phyloP scores from a whole-genome alignment of 2,888 invertebrate species.

The Parapristionchus giblindavisi region DNA sequence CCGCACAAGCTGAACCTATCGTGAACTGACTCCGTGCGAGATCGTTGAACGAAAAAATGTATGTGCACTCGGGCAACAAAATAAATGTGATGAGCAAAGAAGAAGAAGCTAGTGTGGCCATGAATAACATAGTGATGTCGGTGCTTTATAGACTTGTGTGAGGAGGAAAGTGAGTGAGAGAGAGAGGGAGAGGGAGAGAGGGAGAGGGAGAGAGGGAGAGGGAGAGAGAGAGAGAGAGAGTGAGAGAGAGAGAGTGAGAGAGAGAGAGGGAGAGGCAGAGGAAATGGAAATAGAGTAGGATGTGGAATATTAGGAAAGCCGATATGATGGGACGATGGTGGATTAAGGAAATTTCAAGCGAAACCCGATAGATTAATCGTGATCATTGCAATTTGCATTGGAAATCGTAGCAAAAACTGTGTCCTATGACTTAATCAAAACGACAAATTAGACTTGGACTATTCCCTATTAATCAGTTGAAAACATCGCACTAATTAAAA shows the following conservation, averaged over 20 bases:
- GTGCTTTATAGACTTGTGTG: neutral
- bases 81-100: neutral
- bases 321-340: too few species aligned
- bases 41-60: neutral
- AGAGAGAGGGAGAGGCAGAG: constrained; percentile 25
- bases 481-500: too few species aligned
- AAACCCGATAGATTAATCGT: too few species aligned
- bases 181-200: neutral
- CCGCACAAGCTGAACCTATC: constrained; percentile 11
- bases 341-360: too few species aligned
- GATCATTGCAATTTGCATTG: too few species aligned
- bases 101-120: neutral
- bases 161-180: neutral
- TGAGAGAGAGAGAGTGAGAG: constrained; percentile 10
- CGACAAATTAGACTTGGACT: too few species aligned
- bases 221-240: neutral
- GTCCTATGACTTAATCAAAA: too few species aligned
- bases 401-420: too few species aligned
- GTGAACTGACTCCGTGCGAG: neutral
- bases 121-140: neutral
- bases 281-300: neutral
- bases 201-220: neutral
- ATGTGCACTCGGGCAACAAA: neutral
- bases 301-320: neutral
- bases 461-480: too few species aligned